Base-by-base conservation (phyloP, 2,888 invertebrate genomes). In the Caenorhabditis panamensis region DNA sequence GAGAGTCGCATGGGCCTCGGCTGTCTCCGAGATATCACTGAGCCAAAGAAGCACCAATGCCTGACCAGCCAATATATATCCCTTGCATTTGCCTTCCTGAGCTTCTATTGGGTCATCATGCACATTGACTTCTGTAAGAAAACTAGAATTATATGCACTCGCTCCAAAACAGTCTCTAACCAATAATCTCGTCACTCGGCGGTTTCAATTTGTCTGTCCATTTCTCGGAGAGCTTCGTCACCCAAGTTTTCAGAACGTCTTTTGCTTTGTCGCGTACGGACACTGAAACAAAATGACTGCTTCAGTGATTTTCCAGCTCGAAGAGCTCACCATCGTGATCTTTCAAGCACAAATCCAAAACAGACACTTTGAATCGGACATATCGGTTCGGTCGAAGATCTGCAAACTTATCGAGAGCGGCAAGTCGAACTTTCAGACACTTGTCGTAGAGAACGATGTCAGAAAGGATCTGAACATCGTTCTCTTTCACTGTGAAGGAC, bases 311-410 rank as follows among this genome's bases (percentile, higher is more conserved):
- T 31, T 9, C 31, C 9, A 31, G 31, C 9, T 31, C 9, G n/a
- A n/a, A n/a, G n/a, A 44, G 5, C 22, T 16, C 31, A 16, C 2
- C 24, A 79, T 75, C 73, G 63, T 79, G 73, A 61, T 79, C 79
- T 26, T 73, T 73, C 31, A 75, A 37, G 36, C 67, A 59, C 20
- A 51, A 13, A 56, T 68, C 62, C n/a, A 79, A 44, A 20, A 69
- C 9, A 3, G 28, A 22, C 4, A 79, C 18, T 24, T 73, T 69
- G 18, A 31, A n/a, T 6, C 28, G 18, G 1, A 72, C 47, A 31
- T 36, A 16, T 24, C n/a, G 16, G 16, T 37, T 37, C n/a, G 66
- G 66, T 31, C n/a, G 41, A 9, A 69, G 2, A 13, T 18, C 11
- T 9, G 59, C 68, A 4, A 69, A 59, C 18, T 64, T 49, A 1